phyloP scores from a whole-genome alignment of 64 coral and sea anemone species.

The Montipora foliosa region DNA sequence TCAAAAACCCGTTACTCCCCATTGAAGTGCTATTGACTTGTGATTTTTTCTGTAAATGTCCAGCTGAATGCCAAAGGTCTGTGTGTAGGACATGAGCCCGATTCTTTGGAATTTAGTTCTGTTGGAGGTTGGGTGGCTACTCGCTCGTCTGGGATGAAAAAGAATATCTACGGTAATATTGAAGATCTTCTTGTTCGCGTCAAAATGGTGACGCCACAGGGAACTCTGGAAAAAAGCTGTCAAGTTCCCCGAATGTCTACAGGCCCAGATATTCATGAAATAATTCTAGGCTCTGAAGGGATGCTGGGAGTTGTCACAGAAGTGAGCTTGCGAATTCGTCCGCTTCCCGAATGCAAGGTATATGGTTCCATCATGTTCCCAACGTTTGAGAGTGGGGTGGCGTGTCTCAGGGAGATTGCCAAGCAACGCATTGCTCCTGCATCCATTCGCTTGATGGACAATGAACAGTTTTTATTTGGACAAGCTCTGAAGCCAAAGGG shows the following conservation, averaged over 20 bases:
- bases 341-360: slow-evolving; percentile 77
- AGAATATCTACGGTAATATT: slow-evolving; percentile 99
- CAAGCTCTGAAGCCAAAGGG: slow-evolving; percentile 88
- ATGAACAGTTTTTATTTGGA: slow-evolving; percentile 97
- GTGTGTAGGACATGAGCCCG: slow-evolving; percentile 94
- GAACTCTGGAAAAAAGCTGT: slow-evolving; percentile 97
- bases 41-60: background rate
- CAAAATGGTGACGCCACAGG: slow-evolving; percentile 91
- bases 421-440: slow-evolving; percentile 92
- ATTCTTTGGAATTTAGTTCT: slow-evolving; percentile 98
- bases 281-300: slow-evolving; percentile 96
- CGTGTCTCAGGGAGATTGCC: slow-evolving; percentile 87
- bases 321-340: slow-evolving; percentile 96
- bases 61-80: slow-evolving; percentile 93
- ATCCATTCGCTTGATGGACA: slow-evolving; percentile 97
- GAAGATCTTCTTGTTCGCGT: slow-evolving; percentile 94
- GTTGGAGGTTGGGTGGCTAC: slow-evolving; percentile 99
- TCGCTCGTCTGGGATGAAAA: slow-evolving; percentile 98
- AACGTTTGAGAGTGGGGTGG: slow-evolving; percentile 82
- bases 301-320: slow-evolving; percentile 95
- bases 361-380: slow-evolving; percentile 96
- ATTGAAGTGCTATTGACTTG: background rate
- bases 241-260: slow-evolving; percentile 99
- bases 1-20: too few relatives aligned
- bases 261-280: slow-evolving; percentile 96